Evolutionary conservation across 2,797 vertebrate genomes (phyloP).

Genomic region (Bothrops alternatus): DNA sequence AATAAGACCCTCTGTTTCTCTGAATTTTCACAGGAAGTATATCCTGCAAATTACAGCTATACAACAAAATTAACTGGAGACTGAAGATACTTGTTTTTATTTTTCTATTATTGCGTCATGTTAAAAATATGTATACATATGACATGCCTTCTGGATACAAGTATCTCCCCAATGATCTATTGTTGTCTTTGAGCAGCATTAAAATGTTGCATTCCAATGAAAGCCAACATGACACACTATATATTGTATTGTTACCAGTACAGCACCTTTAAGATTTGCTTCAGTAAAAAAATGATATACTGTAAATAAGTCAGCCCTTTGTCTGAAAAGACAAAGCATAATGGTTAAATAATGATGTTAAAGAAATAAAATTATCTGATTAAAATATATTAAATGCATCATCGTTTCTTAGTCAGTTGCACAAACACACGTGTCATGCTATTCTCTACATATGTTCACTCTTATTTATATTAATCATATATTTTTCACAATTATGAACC

Average conservation of each 20-base stretch:
- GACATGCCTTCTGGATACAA: slow-evolving; percentile 85
- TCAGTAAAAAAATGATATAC: slow-evolving; percentile 55
- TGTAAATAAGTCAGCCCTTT: slow-evolving; percentile 54
- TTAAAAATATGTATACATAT: slow-evolving; percentile 71
- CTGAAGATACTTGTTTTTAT: slow-evolving; percentile 30
- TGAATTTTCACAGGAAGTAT: neutral
- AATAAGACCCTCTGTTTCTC: neutral
- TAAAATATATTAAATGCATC: slow-evolving; percentile 15
- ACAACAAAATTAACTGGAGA: slow-evolving; percentile 19
- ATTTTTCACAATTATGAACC: slow-evolving; percentile 28
- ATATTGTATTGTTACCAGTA: slow-evolving; percentile 68
- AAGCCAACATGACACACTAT: slow-evolving; percentile 85
- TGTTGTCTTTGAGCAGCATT: slow-evolving; percentile 84
- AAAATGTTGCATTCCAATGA: slow-evolving; percentile 81
- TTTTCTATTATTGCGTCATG: slow-evolving; percentile 49
- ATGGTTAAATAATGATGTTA: slow-evolving; percentile 44
- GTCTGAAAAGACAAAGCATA: slow-evolving; percentile 52
- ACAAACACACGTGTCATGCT: slow-evolving; percentile 5
- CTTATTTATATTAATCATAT: slow-evolving; percentile 30
- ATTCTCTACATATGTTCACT: slow-evolving; percentile 30
- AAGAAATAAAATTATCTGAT: slow-evolving; percentile 22
- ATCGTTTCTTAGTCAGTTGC: slow-evolving; percentile 36
- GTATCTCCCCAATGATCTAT: slow-evolving; percentile 84
- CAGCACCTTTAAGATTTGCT: slow-evolving; percentile 56
- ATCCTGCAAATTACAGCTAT: slow-evolving; percentile 40